phyloP scores from a whole-genome alignment of 2,113 vertebrate genomes.

The Neomonachus schauinslandi region DNA sequence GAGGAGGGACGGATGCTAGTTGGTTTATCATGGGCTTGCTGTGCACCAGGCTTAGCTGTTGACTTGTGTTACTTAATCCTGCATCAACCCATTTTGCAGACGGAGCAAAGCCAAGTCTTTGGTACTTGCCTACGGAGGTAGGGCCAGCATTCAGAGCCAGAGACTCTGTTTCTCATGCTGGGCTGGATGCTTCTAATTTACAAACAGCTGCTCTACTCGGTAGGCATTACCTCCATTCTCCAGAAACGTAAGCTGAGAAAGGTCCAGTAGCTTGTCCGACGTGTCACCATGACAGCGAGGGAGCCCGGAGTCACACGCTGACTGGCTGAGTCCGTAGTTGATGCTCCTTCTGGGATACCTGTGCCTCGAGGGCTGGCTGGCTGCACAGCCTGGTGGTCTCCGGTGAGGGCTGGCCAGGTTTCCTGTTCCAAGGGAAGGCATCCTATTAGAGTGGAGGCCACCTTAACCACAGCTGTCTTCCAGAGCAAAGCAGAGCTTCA shows the following conservation, averaged over 20 bases:
- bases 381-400: fast-evolving
- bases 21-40: no score
- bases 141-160: not conserved
- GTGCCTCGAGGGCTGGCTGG: fast-evolving
- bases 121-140: no score
- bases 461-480: fast-evolving
- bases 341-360: not conserved
- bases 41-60: fast-evolving
- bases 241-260: not conserved
- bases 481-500: no score
- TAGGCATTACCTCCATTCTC: fast-evolving
- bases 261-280: fast-evolving
- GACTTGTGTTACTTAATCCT: not conserved
- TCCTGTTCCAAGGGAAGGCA: not conserved
- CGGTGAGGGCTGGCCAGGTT: fast-evolving
- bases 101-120: not conserved
- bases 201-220: fast-evolving
- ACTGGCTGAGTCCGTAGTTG: not conserved
- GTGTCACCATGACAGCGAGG: fast-evolving
- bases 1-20: fast-evolving
- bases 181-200: not conserved
- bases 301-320: fast-evolving
- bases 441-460: fast-evolving
- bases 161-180: fast-evolving
- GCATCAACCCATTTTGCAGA: not conserved